A percentile compares a stretch with the other conserved stretches of the same genome.
Evolutionary conservation across 2,797 vertebrate species (phyloP).

Genomic region (Octomys mimax): DNA sequence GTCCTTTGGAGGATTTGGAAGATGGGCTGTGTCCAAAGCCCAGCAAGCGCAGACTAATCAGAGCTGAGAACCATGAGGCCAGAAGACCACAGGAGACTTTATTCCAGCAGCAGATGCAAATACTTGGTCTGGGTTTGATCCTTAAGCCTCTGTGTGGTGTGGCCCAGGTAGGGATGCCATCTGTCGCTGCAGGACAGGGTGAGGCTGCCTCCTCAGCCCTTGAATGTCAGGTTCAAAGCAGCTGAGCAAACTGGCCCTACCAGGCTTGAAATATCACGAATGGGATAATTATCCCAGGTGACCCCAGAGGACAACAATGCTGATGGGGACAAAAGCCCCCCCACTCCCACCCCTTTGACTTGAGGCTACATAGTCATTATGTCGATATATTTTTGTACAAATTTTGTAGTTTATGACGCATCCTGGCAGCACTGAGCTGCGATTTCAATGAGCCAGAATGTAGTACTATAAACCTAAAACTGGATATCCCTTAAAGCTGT

Average conservation of each 20-base stretch:
- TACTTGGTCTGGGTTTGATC: neutral
- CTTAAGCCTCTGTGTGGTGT: too few relatives aligned
- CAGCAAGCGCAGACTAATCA: accelerated
- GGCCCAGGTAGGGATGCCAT: neutral
- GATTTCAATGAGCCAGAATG: conserved; percentile 78
- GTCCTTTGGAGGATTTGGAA: neutral
- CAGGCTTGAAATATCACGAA: neutral
- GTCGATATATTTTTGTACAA: conserved; percentile 74
- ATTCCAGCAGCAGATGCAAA: neutral
- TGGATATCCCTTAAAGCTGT: conserved; percentile 78
- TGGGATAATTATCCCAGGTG: conserved; percentile 23
- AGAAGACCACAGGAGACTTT: neutral
- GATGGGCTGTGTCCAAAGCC: neutral
- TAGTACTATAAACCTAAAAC: conserved; percentile 80
- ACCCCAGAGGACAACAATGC: neutral
- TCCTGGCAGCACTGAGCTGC: conserved; percentile 75
- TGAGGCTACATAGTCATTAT: conserved; percentile 57
- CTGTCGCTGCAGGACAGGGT: neutral
- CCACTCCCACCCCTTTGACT: conserved; percentile 7
- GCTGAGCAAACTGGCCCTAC: conserved; percentile 53
- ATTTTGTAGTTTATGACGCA: conserved; percentile 78
- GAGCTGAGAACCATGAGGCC: neutral
- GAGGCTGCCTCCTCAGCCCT: neutral
- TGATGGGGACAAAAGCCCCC: neutral
- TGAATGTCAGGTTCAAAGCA: neutral